Evolutionary conservation across 2,797 vertebrate species (phyloP), one percentile per base, ranked within the genome.

Genomic region (Erpetoichthys calabaricus): DNA sequence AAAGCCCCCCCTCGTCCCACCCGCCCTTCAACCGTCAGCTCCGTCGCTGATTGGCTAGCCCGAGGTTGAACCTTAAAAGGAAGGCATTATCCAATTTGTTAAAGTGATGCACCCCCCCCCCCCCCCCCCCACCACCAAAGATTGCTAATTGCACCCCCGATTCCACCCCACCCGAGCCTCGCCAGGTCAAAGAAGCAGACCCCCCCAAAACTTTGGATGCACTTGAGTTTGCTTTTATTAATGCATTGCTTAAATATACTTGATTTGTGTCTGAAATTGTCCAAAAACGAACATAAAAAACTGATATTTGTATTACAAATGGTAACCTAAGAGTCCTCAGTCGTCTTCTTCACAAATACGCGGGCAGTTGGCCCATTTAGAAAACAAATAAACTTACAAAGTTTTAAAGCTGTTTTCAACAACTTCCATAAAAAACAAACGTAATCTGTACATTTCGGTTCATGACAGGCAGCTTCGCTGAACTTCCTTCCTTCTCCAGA

Each of bases 231-330:
- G 25, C 25, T 25, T 94, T 96, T 93, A 94, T 93, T 86, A 79
- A 77, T 61, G 63, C 78, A 73, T 77, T 89, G 86, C 86, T 91
- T 93, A 96, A 98, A 97, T 95, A 97, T 67, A 74, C 74, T 87
- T 65, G 71, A 91, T 88, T 81, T 74, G 75, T 81, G 83, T 89
- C 87, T 88, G 91, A 87, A 86, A 80, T 73, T 74, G 81, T 86
- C 83, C 91, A 85, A 87, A 92, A 90, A 87, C 82, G 83, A 90
- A 90, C 85, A 90, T 89, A 87, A 90, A 91, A 90, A 91, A 91
- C n/a, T 85, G 74, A 91, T 87, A 90, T 90, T 90, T 87, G 90
- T 80, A 90, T 94, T 94, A 97, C 91, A 97, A 96, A 95, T 86
- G 87, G 91, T 91, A 92, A 97, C 88, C 87, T 89, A 94, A 8